These are phyloP conservation scores for Eubasilissa regina DNA, from an alignment of 1,140 invertebrate species.

Conservation along the genomic window DNA sequence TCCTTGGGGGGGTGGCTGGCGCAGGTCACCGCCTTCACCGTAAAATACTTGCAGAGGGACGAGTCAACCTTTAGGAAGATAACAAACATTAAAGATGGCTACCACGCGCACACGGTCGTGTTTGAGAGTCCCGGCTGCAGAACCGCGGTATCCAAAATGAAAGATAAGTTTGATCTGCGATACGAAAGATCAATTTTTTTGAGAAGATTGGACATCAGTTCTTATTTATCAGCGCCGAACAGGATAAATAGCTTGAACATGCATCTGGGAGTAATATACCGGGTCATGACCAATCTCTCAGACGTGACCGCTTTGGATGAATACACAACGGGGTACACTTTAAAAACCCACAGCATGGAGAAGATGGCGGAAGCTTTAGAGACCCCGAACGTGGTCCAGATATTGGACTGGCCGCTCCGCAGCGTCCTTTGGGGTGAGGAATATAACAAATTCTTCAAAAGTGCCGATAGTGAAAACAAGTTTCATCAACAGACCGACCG, in stretches of 20 bases:
- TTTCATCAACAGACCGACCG: too few relatives aligned
- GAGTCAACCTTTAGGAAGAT: too few relatives aligned
- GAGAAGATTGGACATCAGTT: neutral
- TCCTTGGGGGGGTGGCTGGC: conserved; percentile 17
- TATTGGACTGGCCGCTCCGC: too few relatives aligned
- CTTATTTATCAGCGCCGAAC: neutral
- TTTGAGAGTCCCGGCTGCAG: neutral
- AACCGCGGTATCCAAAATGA: neutral
- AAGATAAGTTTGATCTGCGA: neutral
- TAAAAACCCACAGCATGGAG: too few relatives aligned
- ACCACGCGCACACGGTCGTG: neutral
- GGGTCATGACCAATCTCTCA: neutral
- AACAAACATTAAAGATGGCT: too few relatives aligned
- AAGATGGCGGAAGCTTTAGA: too few relatives aligned
- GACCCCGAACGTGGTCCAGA: too few relatives aligned
- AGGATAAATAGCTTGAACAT: neutral
- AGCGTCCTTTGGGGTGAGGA: too few relatives aligned
- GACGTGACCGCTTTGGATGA: too few relatives aligned
- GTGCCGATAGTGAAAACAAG: too few relatives aligned
- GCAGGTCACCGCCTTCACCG: neutral
- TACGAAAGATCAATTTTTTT: neutral
- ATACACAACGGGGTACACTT: too few relatives aligned
- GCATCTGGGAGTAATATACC: neutral
- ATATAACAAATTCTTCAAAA: too few relatives aligned
- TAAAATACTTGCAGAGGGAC: neutral